Evolutionary conservation across 2,113 vertebrate species (phyloP), one percentile per base, ranked within the genome.

Genomic region (Apodemus sylvaticus): DNA sequence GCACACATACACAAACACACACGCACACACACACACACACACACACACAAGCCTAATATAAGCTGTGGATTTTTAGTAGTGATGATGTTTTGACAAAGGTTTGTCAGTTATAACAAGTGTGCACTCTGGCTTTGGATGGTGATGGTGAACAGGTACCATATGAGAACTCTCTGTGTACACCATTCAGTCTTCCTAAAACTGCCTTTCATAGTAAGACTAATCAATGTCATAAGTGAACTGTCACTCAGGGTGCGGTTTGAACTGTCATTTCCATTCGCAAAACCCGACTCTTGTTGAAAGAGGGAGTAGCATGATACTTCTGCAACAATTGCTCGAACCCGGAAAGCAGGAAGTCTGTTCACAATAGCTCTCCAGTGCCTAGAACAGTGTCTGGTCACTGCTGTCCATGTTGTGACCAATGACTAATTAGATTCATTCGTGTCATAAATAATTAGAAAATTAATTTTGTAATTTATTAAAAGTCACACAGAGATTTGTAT

Each of bases 121-220:
- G 3, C 42, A 3, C 24, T 58, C 58, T 62, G 31, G 2, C 29
- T 20, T 7, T 34, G n/a, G 8, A 22, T 64, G 42, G 1, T 5
- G 26, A 14, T 9, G 55, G 24, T 19, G 13, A 62, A 17, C 11
- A 34, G 7, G 45, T 19, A 3, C 39, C 45, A 48, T 70, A 64
- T 20, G 34, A 34, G 31, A 55, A 66, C 31, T 34, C 24, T 55
- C 34, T 45, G 51, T 39, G 36, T 26, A 48, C 73, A 64, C 31
- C 36, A 51, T 58, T 92, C 91, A 62, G 55, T 62, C 79, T 89
- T 9, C 71, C 34, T 96, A 58, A 94, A 93, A 48, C 29, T 66
- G 79, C 34, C 76, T 58, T 71, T n/a, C 48, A 48, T 34, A 90
- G 10, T 83, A 70, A 78, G 36, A 55, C 45, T 31, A 53, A 34